Conservation (phyloP, 1,140 invertebrate genomes). For the Drosophila nasuta region DNA sequence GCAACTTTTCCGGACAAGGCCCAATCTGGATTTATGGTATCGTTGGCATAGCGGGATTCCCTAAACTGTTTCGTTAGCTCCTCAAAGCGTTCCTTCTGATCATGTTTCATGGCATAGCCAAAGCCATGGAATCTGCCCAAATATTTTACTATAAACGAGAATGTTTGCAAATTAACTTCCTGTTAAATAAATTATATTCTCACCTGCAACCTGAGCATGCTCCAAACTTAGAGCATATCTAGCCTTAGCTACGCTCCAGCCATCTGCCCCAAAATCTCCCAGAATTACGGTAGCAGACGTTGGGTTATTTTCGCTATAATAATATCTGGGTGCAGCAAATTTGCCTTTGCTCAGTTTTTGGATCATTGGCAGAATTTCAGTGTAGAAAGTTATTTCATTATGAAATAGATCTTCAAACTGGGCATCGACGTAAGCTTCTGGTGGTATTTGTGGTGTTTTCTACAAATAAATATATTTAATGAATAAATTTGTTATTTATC, state of each 20-base stretch:
- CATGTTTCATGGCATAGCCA: constrained; percentile 70
- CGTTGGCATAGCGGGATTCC: constrained; percentile 64
- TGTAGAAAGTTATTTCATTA: constrained; percentile 79
- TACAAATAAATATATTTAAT: constrained; percentile 8
- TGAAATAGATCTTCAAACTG: constrained; percentile 62
- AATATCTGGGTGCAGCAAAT: constrained; percentile 66
- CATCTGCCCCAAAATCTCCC: constrained; percentile 61
- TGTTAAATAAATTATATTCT: neutral
- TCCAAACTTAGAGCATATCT: constrained; percentile 49
- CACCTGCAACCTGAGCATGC: constrained; percentile 56
- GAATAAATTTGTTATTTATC: neutral
- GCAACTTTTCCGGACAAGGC: neutral
- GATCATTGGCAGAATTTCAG: constrained; percentile 62
- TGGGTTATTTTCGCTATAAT: constrained; percentile 62
- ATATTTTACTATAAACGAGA: constrained; percentile 39
- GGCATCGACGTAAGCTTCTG: constrained; percentile 40
- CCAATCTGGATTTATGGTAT: constrained; percentile 38
- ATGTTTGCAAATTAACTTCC: no score
- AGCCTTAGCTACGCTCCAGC: constrained; percentile 67
- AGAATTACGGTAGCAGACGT: constrained; percentile 54
- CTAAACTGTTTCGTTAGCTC: constrained; percentile 49
- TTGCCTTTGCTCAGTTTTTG: constrained; percentile 36
- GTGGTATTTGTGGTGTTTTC: constrained; percentile 73
- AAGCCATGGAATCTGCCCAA: constrained; percentile 76
- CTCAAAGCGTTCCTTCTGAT: constrained; percentile 9